Percentiles rank a stretch among this genome's conserved stretches.
phyloP scores from a whole-genome alignment of 2,113 vertebrate genomes.

The Passer domesticus region DNA sequence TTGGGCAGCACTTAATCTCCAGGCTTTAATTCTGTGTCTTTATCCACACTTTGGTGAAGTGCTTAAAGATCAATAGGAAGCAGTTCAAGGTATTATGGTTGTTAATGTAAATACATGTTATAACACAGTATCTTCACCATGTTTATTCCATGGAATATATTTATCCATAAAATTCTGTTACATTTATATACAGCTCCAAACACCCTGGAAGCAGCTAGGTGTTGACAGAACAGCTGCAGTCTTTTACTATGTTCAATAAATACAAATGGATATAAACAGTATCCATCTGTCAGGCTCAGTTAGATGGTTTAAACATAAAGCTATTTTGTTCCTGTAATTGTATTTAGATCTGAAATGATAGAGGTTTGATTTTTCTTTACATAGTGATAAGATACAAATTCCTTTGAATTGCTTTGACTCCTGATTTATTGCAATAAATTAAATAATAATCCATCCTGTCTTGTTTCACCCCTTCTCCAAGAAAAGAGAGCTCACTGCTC shows the following conservation, averaged over 20 bases:
- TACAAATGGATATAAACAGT: constrained; percentile 68
- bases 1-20: background rate
- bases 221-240: constrained; percentile 58
- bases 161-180: constrained; percentile 45
- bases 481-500: constrained; percentile 4
- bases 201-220: constrained; percentile 47
- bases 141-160: constrained; percentile 20
- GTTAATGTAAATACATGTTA: constrained; percentile 2
- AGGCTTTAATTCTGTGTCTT: constrained; percentile 4
- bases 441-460: constrained; percentile 52
- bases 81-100: background rate
- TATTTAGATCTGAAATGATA: constrained; percentile 69
- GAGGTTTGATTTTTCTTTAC: constrained; percentile 65
- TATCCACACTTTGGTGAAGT: background rate
- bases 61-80: constrained; percentile 4
- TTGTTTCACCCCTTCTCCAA: background rate
- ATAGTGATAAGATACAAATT: constrained; percentile 53
- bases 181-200: constrained; percentile 42
- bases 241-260: constrained; percentile 72
- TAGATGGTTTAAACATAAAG: constrained; percentile 42
- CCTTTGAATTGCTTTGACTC: constrained; percentile 64
- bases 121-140: background rate
- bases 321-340: constrained; percentile 71
- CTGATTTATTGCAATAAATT: constrained; percentile 70
- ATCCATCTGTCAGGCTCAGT: constrained; percentile 48